phyloP scores from a whole-genome alignment of 1,140 invertebrate species.

The Scaptomyza pallida region DNA sequence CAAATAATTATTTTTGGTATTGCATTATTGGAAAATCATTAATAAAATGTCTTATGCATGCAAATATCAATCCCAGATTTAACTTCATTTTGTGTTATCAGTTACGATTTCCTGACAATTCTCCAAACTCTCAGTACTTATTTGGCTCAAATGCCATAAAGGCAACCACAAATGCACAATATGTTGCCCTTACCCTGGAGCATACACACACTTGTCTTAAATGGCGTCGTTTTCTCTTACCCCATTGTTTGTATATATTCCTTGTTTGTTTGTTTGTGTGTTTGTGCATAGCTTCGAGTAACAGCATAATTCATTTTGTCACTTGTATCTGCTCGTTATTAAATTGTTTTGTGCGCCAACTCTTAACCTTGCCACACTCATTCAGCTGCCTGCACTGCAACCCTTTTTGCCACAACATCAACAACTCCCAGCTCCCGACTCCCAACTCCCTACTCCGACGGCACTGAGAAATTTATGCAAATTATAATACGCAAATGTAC shows the following conservation, averaged over 20 bases:
- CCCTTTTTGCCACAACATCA: background rate
- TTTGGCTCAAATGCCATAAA: background rate
- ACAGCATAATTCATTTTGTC: constrained; percentile 81
- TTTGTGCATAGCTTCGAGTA: constrained; percentile 50
- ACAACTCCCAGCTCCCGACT: constrained; percentile 3
- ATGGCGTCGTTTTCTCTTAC: background rate
- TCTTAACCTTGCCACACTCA: constrained; percentile 46
- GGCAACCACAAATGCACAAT: background rate
- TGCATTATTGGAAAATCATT: too few relatives aligned
- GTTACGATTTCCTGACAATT: too few relatives aligned
- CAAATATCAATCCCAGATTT: background rate
- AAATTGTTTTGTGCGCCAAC: constrained; percentile 71
- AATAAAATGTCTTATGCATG: too few relatives aligned
- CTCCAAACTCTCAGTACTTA: background rate
- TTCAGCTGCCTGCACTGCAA: constrained; percentile 9
- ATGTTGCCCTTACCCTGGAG: background rate
- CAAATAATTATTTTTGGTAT: too few relatives aligned
- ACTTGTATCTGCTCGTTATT: constrained; percentile 78
- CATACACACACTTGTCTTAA: background rate
- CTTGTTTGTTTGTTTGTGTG: constrained; percentile 11
- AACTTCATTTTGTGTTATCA: background rate
- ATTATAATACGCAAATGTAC: constrained; percentile 80
- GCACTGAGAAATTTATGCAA: constrained; percentile 70
- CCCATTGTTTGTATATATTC: background rate
- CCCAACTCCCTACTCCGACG: constrained; percentile 5